These are phyloP conservation scores for Drosophila subpulchrella DNA, from an alignment of 1,140 invertebrate species.

Conservation along the genomic window DNA sequence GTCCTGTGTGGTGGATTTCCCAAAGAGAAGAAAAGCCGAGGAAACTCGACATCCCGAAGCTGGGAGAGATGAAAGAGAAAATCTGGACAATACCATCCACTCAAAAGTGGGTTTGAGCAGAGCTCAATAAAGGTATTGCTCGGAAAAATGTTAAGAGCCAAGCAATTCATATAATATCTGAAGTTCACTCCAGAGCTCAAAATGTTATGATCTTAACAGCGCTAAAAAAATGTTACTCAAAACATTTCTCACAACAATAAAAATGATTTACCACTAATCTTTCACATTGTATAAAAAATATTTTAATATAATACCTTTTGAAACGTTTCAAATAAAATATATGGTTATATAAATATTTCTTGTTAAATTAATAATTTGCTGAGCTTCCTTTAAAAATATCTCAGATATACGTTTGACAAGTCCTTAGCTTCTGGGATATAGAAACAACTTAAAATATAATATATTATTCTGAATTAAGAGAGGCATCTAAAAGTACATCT, in stretches of 20 bases:
- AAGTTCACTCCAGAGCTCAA: neutral
- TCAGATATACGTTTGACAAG: too few relatives aligned
- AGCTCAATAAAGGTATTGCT: neutral
- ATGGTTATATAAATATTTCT: too few relatives aligned
- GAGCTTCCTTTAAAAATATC: too few relatives aligned
- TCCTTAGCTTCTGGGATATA: too few relatives aligned
- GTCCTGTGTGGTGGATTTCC: constrained; percentile 52
- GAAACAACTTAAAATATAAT: too few relatives aligned
- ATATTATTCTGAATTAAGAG: too few relatives aligned
- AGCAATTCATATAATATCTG: neutral
- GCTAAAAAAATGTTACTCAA: neutral
- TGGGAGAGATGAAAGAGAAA: constrained; percentile 2
- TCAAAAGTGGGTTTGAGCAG: neutral
- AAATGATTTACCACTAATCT: neutral
- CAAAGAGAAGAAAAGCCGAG: constrained; percentile 2
- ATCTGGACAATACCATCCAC: neutral
- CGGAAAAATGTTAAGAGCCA: neutral
- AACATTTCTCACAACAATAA: neutral
- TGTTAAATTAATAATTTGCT: too few relatives aligned
- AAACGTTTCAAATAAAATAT: neutral
- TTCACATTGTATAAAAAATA: too few relatives aligned
- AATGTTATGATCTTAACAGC: neutral
- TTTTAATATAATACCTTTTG: neutral
- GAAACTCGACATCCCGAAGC: constrained; percentile 2
- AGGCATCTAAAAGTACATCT: neutral